Percentiles rank a stretch among this genome's conserved stretches.
Evolutionary conservation across 1,140 invertebrate genomes (phyloP).

Genomic region (Drosophila rhopaloa): DNA sequence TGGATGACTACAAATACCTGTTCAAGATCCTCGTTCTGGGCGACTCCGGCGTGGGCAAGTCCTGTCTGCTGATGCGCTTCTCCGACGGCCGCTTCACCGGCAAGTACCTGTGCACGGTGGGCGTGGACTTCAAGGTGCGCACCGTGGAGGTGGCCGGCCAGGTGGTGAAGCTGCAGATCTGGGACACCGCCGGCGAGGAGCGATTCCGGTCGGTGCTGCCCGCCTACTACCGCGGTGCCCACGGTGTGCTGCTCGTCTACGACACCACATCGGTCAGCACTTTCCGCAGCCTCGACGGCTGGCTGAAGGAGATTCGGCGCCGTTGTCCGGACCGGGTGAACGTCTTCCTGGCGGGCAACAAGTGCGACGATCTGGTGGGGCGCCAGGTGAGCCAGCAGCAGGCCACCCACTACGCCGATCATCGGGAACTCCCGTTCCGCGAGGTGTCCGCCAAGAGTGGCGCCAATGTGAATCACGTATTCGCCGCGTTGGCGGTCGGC

Average conservation of each 20-base stretch:
- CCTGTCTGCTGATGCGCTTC: slow-evolving; percentile 40
- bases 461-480: slow-evolving; percentile 35
- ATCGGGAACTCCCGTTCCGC: slow-evolving; percentile 7
- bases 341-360: slow-evolving; percentile 50
- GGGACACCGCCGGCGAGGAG: slow-evolving; percentile 56
- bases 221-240: slow-evolving; percentile 23
- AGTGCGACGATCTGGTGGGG: slow-evolving; percentile 26
- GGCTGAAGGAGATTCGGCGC: slow-evolving; percentile 36
- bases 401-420: slow-evolving; percentile 14
- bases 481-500: slow-evolving; percentile 11
- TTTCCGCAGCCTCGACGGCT: slow-evolving; percentile 14
- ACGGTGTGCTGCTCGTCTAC: slow-evolving; percentile 51
- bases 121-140: slow-evolving; percentile 27
- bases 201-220: slow-evolving; percentile 30
- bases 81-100: slow-evolving; percentile 5
- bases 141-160: slow-evolving; percentile 28
- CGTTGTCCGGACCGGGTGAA: neutral
- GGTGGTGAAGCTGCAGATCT: slow-evolving; percentile 30
- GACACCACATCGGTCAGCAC: slow-evolving; percentile 29
- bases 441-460: slow-evolving; percentile 50
- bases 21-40: slow-evolving; percentile 56
- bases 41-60: slow-evolving; percentile 51
- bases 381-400: slow-evolving; percentile 31
- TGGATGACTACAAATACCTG: neutral
- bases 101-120: slow-evolving; percentile 21